These are phyloP conservation scores for Drosophila cyrtoloma DNA, from an alignment of 2,888 invertebrate species.

Conservation along the genomic window DNA sequence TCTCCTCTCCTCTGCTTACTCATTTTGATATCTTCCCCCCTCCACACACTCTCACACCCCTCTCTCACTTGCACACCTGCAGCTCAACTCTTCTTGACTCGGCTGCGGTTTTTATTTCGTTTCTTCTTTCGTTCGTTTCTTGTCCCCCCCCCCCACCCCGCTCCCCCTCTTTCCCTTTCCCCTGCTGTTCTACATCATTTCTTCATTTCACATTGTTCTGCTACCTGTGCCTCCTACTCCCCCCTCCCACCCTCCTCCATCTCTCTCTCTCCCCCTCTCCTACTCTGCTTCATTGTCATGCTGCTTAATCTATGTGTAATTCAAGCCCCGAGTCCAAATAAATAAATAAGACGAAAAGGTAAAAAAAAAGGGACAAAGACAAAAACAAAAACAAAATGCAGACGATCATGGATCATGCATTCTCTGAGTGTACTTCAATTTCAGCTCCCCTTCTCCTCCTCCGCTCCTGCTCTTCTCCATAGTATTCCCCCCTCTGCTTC, in stretches of 20 bases:
- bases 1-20: accelerated
- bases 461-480: neutral
- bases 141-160: neutral
- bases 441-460: conserved; percentile 4
- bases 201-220: conserved; percentile 59
- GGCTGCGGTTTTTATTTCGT: conserved; percentile 36
- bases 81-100: conserved; percentile 40
- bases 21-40: neutral
- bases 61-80: conserved; percentile 34
- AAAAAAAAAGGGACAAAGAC: neutral
- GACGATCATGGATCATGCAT: conserved; percentile 46
- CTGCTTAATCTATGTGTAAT: conserved; percentile 57
- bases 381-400: conserved; percentile 8
- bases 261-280: no score
- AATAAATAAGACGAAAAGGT: neutral
- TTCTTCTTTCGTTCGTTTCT: conserved; percentile 2
- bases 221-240: conserved; percentile 39
- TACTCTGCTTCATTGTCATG: neutral
- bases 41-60: neutral
- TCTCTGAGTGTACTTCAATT: conserved; percentile 41
- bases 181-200: conserved; percentile 62
- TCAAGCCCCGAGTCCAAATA: conserved; percentile 45
- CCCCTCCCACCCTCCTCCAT: neutral
- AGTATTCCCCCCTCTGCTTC: neutral
- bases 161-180: neutral